These are phyloP conservation scores for Lagenorhynchus albirostris DNA, from an alignment of 2,113 vertebrate species.

Conservation along the genomic window DNA sequence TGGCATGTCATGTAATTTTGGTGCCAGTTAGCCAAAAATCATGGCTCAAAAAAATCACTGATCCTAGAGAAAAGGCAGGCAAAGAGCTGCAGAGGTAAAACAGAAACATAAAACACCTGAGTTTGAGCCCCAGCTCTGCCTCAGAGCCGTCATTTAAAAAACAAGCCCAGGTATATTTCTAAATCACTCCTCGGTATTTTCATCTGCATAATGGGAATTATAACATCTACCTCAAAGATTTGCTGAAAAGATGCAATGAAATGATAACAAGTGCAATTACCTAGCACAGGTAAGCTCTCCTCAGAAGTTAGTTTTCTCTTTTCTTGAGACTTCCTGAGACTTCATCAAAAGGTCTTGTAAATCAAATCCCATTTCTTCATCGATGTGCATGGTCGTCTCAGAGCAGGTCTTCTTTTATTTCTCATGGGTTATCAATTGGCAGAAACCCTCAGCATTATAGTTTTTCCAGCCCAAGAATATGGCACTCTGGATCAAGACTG, in stretches of 20 bases:
- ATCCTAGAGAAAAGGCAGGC: neutral
- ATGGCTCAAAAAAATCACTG: neutral
- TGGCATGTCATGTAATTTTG: neutral
- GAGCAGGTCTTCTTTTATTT: neutral
- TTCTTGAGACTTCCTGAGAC: neutral
- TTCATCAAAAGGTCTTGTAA: neutral
- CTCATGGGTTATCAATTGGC: neutral
- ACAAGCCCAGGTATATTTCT: neutral
- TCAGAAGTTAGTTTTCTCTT: neutral
- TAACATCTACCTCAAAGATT: neutral
- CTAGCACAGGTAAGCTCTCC: neutral
- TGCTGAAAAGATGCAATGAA: neutral
- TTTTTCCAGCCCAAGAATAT: neutral
- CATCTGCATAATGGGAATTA: neutral
- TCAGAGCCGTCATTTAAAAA: neutral
- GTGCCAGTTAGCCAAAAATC: neutral
- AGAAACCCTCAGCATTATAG: neutral
- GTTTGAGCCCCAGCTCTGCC: neutral
- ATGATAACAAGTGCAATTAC: neutral
- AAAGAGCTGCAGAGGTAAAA: neutral
- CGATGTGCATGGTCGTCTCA: neutral
- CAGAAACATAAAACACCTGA: neutral
- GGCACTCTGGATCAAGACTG: neutral
- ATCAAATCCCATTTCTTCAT: neutral
- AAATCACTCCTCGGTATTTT: neutral